Conservation (phyloP, 2,888 invertebrate species). For the Agrotis exclamationis region DNA sequence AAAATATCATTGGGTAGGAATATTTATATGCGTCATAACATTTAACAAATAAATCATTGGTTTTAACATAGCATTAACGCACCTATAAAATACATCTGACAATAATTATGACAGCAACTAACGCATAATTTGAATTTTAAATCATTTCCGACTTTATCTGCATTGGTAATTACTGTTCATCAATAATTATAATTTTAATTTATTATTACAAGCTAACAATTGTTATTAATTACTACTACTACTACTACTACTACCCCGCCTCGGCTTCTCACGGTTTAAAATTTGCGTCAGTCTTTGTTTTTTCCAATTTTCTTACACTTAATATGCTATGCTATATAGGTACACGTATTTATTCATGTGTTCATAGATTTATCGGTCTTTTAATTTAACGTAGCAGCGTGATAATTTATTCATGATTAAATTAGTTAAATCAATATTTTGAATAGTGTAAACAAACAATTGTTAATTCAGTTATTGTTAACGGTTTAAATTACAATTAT, state of each 20-base stretch:
- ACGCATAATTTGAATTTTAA: conserved; percentile 44
- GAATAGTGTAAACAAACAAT: not conserved
- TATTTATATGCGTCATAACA: not conserved
- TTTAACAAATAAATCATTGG: conserved; percentile 5
- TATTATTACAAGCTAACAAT: not conserved
- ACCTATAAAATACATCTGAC: conserved; percentile 22
- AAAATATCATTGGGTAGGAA: no score
- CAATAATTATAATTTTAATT: conserved; percentile 44
- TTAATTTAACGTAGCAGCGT: conserved; percentile 6
- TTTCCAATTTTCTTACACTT: no score
- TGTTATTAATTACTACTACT: no score
- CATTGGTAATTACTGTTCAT: conserved; percentile 28
- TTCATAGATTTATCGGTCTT: not conserved
- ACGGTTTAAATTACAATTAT: not conserved
- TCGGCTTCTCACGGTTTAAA: no score
- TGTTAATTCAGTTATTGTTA: not conserved
- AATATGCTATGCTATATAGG: no score
- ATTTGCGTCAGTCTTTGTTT: no score
- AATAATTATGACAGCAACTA: conserved; percentile 24
- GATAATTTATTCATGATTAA: conserved; percentile 33
- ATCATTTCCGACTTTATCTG: conserved; percentile 34
- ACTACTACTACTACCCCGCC: no score
- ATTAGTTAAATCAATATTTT: conserved; percentile 19
- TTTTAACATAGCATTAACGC: conserved; percentile 15
- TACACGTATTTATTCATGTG: no score